Base-by-base conservation (phyloP, 2,797 vertebrate species). In the Tapera naevia region DNA sequence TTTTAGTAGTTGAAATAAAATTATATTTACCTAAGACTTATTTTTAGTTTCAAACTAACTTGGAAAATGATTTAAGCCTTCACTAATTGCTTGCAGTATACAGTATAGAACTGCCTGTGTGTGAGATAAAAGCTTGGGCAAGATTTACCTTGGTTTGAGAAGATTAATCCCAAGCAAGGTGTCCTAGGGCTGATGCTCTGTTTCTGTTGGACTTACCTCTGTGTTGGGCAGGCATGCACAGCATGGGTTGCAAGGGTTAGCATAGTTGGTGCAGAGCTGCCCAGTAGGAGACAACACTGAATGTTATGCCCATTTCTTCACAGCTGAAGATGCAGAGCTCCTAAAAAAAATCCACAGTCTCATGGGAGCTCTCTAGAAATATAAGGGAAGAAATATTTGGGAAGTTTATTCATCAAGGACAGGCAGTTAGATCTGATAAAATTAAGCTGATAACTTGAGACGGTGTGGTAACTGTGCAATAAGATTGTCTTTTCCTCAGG, bases 401-500 rank as follows among this genome's bases (percentile, higher is more conserved):
- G 43, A 85, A 33, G 32, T 15, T 69, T 51, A 58, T 64, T 94
- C 71, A 80, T 91, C 43, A 88, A 62, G 64, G 85, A 28, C 54
- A 70, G 61, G 33, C 6, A 15, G 71, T 64, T 70, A 37, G 18
- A 57, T 66, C n/a, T 79, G 74, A 72, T 90, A 60, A 86, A 89
- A 76, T 89, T 75, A 91, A 48, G 43, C 9, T 91, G 90, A 43
- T 58, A 66, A 79, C 74, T 79, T 67, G 65, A 94, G 85, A 67
- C 56, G 37, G 41, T 61, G 78, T 86, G 81, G 50, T 62, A 80
- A 57, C 70, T 45, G 43, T 86, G 71, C 71, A 80, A 46, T 78
- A 80, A 72, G 71, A 82, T 86, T 54, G 67, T 57, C 43, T 95
- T 95, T 94, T 95, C 93, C 87, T 92, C 48, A 60, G 86, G 90